These are phyloP conservation scores for Nomada fabriciana DNA, from an alignment of 2,888 invertebrate species.

Conservation along the genomic window DNA sequence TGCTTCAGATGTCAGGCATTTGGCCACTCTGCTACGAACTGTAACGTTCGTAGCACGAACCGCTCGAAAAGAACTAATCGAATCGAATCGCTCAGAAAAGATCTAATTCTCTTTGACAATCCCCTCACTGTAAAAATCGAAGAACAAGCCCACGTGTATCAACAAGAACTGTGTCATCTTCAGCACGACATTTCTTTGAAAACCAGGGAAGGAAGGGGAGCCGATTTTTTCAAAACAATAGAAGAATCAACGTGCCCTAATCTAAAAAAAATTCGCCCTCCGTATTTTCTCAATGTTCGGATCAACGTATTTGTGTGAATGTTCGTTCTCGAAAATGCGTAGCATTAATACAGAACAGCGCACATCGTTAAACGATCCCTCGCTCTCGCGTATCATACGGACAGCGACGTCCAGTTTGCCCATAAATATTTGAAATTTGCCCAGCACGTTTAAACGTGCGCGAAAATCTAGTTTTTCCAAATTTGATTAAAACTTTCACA, in stretches of 20 bases:
- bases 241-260: background rate
- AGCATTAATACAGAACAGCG: conserved; percentile 3
- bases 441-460: conserved; percentile 5
- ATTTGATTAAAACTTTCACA: background rate
- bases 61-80: too few relatives aligned
- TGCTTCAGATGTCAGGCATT: too few relatives aligned
- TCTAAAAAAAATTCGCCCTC: conserved; percentile 86
- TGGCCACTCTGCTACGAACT: too few relatives aligned
- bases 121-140: background rate
- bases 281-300: conserved; percentile 86
- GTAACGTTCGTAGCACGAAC: too few relatives aligned
- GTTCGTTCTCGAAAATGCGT: conserved; percentile 31
- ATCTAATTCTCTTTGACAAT: conserved; percentile 1
- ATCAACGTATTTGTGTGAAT: conserved; percentile 32
- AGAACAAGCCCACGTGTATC: too few relatives aligned
- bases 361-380: conserved; percentile 9
- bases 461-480: conserved; percentile 15
- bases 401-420: conserved; percentile 1
- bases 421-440: background rate
- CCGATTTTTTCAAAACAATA: conserved; percentile 25
- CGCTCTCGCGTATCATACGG: conserved; percentile 4
- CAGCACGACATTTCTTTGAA: conserved; percentile 12
- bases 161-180: background rate
- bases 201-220: background rate
- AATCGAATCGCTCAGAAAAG: background rate